Evolutionary conservation across 37 sponge, comb jelly and placozoan genomes (phyloP), one percentile per base, ranked within the genome.

Genomic region (Lycopodina hypogea): DNA sequence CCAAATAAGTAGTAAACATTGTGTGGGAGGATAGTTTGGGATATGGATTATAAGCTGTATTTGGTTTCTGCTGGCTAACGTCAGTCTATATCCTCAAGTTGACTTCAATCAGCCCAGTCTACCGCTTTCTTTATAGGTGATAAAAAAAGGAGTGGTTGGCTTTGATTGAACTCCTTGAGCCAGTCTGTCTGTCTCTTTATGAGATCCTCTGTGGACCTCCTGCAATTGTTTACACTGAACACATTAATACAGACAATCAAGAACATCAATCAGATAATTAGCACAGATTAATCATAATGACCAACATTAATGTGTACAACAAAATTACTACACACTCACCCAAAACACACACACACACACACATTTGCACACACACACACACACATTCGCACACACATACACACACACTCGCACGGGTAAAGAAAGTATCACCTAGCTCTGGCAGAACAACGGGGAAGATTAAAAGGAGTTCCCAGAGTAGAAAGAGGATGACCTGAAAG

Each of bases 111-210:
- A 62, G 26, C 76, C 26, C 30, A 45, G 50, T 17, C 9, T 9
- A 45, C 48, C 9, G 48, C 48, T 45, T 45, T 45, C 48, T 45
- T 45, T 9, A 45, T 3, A 30, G 38, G 38, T 32, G 68, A 4
- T 30, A 32, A 8, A 21, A 37, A 35, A 15, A 15, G 29, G 6
- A 15, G 24, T 12, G 17, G 61, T 4, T 7, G 39, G 74, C 56
- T 86, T 41, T 79, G 71, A 0, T 67, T 76, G 51, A 92, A 92
- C 66, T 87, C 88, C 35, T 77, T 83, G 32, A 87, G 68, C 92
- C 92, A 92, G 70, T 92, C 92, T 26, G 80, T 87, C 42, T 87
- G 89, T 50, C 76, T 83, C 56, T 55, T 39, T 37, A 84, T 18
- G 36, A 79, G 79, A 36, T 84, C 74, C 28, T 80, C 71, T n/a